Evolutionary conservation across 2,888 invertebrate genomes (phyloP).

Genomic region (Muscina levida): DNA sequence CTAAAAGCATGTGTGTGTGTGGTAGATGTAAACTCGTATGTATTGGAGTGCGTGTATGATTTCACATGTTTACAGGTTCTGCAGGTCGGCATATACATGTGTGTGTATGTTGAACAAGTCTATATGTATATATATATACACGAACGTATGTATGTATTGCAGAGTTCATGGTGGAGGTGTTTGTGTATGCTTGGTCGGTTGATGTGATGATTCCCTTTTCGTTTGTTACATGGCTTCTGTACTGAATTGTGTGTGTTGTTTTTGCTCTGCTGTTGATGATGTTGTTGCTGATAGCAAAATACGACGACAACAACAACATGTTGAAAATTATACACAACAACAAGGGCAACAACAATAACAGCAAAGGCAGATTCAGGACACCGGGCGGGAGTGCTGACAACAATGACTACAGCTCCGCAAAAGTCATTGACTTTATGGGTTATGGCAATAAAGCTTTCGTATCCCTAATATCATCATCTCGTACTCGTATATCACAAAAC

Average conservation of each 20-base stretch:
- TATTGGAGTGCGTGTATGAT: not conserved
- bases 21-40: too few relatives aligned
- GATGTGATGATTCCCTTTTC: slow-evolving; percentile 11
- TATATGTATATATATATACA: too few relatives aligned
- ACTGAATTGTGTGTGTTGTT: slow-evolving; percentile 2
- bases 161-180: slow-evolving; percentile 25
- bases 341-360: not conserved
- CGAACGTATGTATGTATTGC: too few relatives aligned
- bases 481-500: slow-evolving; percentile 37
- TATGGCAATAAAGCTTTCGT: slow-evolving; percentile 70
- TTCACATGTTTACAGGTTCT: not conserved
- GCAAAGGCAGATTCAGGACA: not conserved
- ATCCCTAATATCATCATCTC: slow-evolving; percentile 26
- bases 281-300: slow-evolving; percentile 43
- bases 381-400: slow-evolving; percentile 37
- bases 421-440: slow-evolving; percentile 77
- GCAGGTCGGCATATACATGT: slow-evolving; percentile 1
- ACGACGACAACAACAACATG: not conserved
- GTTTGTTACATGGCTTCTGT: not conserved
- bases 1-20: too few relatives aligned
- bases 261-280: slow-evolving; percentile 36
- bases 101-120: too few relatives aligned
- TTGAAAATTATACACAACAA: slow-evolving; percentile 11
- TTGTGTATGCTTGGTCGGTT: slow-evolving; percentile 12
- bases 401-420: slow-evolving; percentile 73